Evolutionary conservation across 2,888 invertebrate genomes (phyloP), one percentile per base, ranked within the genome.

Genomic region (Trachelus iudaicus): DNA sequence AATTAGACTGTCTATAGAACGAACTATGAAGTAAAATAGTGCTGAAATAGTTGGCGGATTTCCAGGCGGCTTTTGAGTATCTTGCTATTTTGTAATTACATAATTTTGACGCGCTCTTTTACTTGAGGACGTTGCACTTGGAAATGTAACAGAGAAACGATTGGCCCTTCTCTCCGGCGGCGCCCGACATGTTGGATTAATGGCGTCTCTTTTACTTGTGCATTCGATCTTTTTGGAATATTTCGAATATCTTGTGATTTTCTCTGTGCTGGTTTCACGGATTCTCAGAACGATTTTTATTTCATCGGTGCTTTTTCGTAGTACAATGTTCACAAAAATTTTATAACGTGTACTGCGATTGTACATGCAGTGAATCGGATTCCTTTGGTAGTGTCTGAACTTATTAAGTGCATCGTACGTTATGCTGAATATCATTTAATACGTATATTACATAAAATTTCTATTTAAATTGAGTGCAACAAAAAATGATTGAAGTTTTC

Each of bases 161-260:
- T 69, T 69, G 75, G 56, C 76, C 69, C 76, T 85, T 80, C 75
- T 82, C 78, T 82, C 80, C 81, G 81, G 73, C 73, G 37, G 75
- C 78, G 82, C 79, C 84, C 78, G 83, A 84, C 84, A 85, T 85
- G 86, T 87, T 85, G 85, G 84, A 81, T 78, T 85, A 85, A 87
- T 87, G 86, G 87, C 86, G 86, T 83, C 81, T 78, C 69, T 76
- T 69, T 68, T 78, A 77, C 77, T 77, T 77, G 77, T 77, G 75
- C 69, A 75, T 77, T 56, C 75, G 75, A 75, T 71, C 40, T 69
- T 34, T 75, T 77, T 69, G 40, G 71, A 33, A 12, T 71, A 71
- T 76, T 34, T 76, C 71, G 40, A 37, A 69, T 69, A 73, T 37
- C 37, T 35, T 23, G 34, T 37, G 23, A 31, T 33, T 35, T 69